Evolutionary conservation across 2,797 vertebrate genomes (phyloP), one percentile per base, ranked within the genome.

Genomic region (Lagocephalus sceleratus): DNA sequence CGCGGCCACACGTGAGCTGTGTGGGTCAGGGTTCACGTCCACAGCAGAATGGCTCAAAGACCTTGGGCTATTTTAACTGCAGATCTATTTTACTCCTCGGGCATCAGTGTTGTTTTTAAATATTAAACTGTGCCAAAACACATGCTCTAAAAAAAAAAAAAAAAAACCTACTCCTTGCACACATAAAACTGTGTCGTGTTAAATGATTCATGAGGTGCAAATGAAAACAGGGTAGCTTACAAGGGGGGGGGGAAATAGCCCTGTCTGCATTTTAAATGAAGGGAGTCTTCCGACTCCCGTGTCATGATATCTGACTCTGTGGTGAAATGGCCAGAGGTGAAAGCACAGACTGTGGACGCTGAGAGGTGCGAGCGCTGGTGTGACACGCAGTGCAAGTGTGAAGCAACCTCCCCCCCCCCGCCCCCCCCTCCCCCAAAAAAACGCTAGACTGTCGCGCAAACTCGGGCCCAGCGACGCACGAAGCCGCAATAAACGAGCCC

Each of bases 141-240:
- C 47, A 52, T 78, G 74, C 83, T 79, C 63, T 51, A 12, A 21
- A 50, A 66, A 66, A 81, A 44, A 20, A 42, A 26, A 35, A n/a
- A 21, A 22, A 45, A 70, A 71, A 57, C 60, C 22, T 45, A 52
- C 7, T 51, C 8, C 15, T 52, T 68, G 65, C 76, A 4, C 14
- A 35, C 76, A 78, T 68, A 70, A 82, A 78, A 76, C 74, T 73
- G 73, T 73, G 71, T 78, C 75, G 74, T 10, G 19, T 64, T 87
- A 81, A 90, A 90, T 89, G 78, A 87, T 89, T 88, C 73, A 88
- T 85, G 81, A 81, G 75, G 50, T 66, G 75, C 71, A 84, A 85
- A 82, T 26, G 58, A 76, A 85, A 83, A 81, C 82, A 85, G 63
- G 71, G 63, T 45, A 54, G 72, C 64, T 44, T 71, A 85, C 79